Evolutionary conservation across 2,797 vertebrate species (phyloP).

Genomic region (Takifugu ocellatus): DNA sequence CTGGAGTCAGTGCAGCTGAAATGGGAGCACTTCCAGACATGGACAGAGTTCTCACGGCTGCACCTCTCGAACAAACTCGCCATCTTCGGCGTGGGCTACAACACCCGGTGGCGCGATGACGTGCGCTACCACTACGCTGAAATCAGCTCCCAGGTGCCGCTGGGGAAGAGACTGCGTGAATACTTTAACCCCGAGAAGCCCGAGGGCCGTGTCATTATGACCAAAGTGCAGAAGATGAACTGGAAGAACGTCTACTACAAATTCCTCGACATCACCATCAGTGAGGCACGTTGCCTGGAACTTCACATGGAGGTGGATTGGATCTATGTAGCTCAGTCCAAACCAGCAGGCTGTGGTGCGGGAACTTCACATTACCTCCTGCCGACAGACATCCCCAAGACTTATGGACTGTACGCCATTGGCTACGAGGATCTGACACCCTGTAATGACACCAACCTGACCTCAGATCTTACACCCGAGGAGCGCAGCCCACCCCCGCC

Average conservation of each 20-base stretch:
- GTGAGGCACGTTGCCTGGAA: constrained; percentile 92
- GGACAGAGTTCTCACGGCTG: constrained; percentile 95
- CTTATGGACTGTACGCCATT: constrained; percentile 90
- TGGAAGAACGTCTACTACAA: constrained; percentile 99
- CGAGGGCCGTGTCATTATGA: constrained; percentile 91
- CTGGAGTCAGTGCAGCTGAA: constrained; percentile 94
- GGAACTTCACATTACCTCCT: constrained; percentile 89
- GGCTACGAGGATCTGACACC: constrained; percentile 79
- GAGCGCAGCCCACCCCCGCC: constrained; percentile 42
- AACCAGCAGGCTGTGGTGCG: constrained; percentile 80
- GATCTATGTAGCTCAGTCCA: constrained; percentile 90
- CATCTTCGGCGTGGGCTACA: constrained; percentile 95
- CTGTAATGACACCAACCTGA: too few species aligned
- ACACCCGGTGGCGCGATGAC: constrained; percentile 95
- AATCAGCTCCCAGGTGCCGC: constrained; percentile 96
- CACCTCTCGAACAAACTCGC: constrained; percentile 98
- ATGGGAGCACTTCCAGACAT: constrained; percentile 98
- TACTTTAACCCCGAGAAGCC: constrained; percentile 98
- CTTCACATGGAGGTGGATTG: constrained; percentile 97
- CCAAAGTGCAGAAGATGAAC: constrained; percentile 98
- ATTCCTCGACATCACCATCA: constrained; percentile 96
- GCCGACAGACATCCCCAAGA: constrained; percentile 93
- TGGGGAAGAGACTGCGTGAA: constrained; percentile 93
- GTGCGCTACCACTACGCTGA: constrained; percentile 96
- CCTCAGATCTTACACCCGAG: constrained; percentile 16